Evolutionary conservation across 1,140 invertebrate genomes (phyloP).

Genomic region (Neoseiulus cucumeris): DNA sequence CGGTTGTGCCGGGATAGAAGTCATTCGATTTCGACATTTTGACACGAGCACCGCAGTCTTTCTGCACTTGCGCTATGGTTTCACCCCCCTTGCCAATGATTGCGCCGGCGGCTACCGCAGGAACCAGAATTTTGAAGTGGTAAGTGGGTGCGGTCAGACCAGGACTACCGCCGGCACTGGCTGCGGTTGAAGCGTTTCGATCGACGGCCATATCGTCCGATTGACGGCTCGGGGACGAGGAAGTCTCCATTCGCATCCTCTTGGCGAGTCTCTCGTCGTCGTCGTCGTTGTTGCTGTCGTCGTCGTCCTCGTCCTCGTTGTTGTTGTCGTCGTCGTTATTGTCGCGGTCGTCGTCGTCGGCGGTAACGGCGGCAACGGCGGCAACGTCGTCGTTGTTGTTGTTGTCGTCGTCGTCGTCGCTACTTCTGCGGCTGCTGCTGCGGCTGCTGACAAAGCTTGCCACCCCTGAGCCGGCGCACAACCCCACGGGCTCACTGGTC

Average conservation of each 20-base stretch:
- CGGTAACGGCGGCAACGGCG: neutral
- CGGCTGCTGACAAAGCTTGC: too few species aligned
- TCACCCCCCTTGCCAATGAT: conserved; percentile 95
- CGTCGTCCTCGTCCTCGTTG: neutral
- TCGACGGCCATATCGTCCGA: neutral
- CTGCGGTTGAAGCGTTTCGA: neutral
- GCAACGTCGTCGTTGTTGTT: neutral
- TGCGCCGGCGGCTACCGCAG: conserved; percentile 80
- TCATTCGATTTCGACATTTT: conserved; percentile 98
- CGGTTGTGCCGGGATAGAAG: conserved; percentile 91
- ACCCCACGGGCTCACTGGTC: too few species aligned
- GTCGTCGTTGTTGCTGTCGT: neutral
- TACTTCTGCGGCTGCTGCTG: too few species aligned
- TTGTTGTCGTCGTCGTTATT: neutral
- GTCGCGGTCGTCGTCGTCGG: neutral
- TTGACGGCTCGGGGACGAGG: neutral
- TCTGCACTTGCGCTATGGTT: conserved; percentile 87
- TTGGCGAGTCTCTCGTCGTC: conserved; percentile 2
- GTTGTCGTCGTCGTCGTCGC: too few species aligned
- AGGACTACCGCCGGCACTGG: neutral
- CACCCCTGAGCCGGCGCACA: too few species aligned
- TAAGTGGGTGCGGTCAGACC: neutral
- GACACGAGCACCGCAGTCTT: conserved; percentile 76
- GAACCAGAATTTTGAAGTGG: conserved; percentile 87
- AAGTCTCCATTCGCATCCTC: conserved; percentile 9